Evolutionary conservation across 2,797 vertebrate species (phyloP), one percentile per base, ranked within the genome.

Genomic region (Gastrophryne carolinensis): DNA sequence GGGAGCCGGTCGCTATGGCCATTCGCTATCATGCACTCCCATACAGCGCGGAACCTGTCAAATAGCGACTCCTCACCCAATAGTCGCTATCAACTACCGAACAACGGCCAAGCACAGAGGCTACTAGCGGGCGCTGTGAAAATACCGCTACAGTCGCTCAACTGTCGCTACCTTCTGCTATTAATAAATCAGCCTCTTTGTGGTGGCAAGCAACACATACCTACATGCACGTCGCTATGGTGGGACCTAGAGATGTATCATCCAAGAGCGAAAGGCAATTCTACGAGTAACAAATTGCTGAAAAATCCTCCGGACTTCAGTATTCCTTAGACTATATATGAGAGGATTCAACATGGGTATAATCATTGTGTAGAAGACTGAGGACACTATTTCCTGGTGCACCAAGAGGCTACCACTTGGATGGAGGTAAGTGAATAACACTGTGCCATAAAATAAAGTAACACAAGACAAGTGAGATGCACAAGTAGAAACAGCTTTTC

Each of bases 401-500:
- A n/a, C 54, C 5, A 54, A 27, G 5, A 23, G 2, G 17, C 5
- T 17, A 65, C 50, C 32, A 27, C 44, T 17, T 47, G 72, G 61
- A 47, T 73, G 27, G 15, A 73, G 17, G 52, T 73, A 73, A 44
- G 56, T 74, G n/a, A 74, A 74, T n/a, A 74, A 27, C 27, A 74
- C 72, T 3, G 72, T 66, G 34, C 62, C 52, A 27, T 66, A 74
- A 44, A 74, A 74, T 39, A 74, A 66, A 34, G 62, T 66, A 1
- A 74, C 53, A 65, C 72, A 74, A 47, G 39, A 23, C 24, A 74
- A 13, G 23, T 74, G 72, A 1, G 72, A 74, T 4, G 72, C 52
- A 39, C 77, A 80, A 47, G 81, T 83, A 4, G 81, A 81, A 61
- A 81, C 76, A 3, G 77, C 61, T 47, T 21, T 64, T 32, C 39